Evolutionary conservation across 2,797 vertebrate genomes (phyloP).

Genomic region (Acipenser transmontanus): DNA sequence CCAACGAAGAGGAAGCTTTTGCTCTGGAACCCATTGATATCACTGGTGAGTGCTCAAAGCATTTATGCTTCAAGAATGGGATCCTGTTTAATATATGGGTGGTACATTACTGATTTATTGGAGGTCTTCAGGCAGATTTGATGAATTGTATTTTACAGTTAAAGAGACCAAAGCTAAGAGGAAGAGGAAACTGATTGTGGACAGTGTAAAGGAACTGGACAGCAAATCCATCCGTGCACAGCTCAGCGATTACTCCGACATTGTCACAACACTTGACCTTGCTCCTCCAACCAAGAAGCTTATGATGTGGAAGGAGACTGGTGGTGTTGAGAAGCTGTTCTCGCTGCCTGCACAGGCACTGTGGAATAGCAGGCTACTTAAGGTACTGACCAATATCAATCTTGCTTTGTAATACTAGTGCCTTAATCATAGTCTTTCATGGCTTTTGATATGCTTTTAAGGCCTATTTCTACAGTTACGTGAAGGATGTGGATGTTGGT

Average conservation of each 20-base stretch:
- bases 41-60: slow-evolving; percentile 70
- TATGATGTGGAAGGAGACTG: slow-evolving; percentile 99
- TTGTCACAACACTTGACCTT: slow-evolving; percentile 94
- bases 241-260: slow-evolving; percentile 96
- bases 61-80: background rate
- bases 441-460: no score
- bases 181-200: slow-evolving; percentile 97
- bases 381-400: slow-evolving; percentile 57
- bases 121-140: background rate
- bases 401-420: background rate
- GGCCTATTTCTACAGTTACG: no score
- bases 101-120: background rate
- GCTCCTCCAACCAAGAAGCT: slow-evolving; percentile 96
- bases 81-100: background rate
- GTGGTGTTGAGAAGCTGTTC: slow-evolving; percentile 96
- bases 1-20: slow-evolving; percentile 96
- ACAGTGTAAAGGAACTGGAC: slow-evolving; percentile 96
- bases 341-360: slow-evolving; percentile 92
- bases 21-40: slow-evolving; percentile 97
- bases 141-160: slow-evolving; percentile 55
- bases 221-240: slow-evolving; percentile 98
- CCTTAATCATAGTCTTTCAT: background rate
- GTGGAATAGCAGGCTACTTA: slow-evolving; percentile 90
- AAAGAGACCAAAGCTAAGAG: slow-evolving; percentile 98
- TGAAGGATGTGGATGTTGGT: no score